phyloP scores from a whole-genome alignment of 2,113 vertebrate genomes.

The Garra rufa region DNA sequence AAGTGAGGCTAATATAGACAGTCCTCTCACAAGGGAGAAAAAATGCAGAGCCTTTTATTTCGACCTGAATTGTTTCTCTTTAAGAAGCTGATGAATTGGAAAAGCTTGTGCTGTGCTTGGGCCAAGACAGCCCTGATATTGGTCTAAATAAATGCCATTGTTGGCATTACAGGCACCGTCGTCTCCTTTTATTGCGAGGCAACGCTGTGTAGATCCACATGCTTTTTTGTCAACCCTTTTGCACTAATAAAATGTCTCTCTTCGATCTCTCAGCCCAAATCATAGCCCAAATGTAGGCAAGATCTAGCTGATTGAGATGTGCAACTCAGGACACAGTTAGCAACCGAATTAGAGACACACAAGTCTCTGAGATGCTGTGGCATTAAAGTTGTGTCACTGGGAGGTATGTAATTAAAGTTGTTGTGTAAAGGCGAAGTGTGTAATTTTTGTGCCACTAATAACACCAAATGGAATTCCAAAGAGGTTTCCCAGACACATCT shows the following conservation, averaged over 20 bases:
- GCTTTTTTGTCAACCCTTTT: neutral
- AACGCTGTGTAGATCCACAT: neutral
- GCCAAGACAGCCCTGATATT: slow-evolving; percentile 9
- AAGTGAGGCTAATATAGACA: slow-evolving; percentile 48
- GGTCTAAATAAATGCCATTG: slow-evolving; percentile 9
- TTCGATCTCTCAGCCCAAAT: neutral
- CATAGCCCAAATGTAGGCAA: neutral
- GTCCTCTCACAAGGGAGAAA: slow-evolving; percentile 30
- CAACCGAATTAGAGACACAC: neutral
- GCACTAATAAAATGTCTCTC: neutral
- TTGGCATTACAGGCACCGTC: neutral
- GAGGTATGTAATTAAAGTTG: neutral
- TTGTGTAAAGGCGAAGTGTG: neutral
- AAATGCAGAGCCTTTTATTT: slow-evolving; percentile 25
- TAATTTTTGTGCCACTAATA: slow-evolving; percentile 15
- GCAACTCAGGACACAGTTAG: neutral
- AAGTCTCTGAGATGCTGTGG: neutral
- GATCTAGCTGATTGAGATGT: neutral
- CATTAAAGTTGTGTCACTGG: neutral
- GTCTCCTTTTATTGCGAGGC: neutral
- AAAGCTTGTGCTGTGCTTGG: slow-evolving; percentile 21
- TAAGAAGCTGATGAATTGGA: slow-evolving; percentile 14
- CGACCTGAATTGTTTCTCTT: slow-evolving; percentile 33
- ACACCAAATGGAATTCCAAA: neutral
- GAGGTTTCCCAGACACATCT: neutral